Evolutionary conservation across 2,113 vertebrate genomes (phyloP).

Genomic region (Microtus ochrogaster): DNA sequence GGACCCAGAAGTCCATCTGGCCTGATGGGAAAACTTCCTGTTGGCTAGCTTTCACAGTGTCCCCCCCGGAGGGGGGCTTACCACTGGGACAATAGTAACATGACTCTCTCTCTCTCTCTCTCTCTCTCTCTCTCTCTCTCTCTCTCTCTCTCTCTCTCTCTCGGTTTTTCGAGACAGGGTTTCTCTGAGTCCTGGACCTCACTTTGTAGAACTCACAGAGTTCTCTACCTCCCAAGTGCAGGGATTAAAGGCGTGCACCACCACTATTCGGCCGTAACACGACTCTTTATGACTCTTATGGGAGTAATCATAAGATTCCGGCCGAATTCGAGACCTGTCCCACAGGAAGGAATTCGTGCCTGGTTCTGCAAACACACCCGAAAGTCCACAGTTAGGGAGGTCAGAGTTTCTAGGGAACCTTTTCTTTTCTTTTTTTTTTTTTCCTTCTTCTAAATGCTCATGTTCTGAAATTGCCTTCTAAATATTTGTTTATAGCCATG

Average conservation of each 20-base stretch:
- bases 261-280: too few relatives aligned
- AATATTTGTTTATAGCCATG: background rate
- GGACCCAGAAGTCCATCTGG: background rate
- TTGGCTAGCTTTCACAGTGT: background rate
- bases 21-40: background rate
- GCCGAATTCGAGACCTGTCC: background rate
- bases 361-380: background rate
- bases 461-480: background rate
- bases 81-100: background rate
- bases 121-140: too few relatives aligned
- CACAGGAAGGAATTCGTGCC: background rate
- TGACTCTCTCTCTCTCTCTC: too few relatives aligned
- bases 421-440: background rate
- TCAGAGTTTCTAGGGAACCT: background rate
- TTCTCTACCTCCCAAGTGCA: too few relatives aligned
- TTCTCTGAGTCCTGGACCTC: too few relatives aligned
- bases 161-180: too few relatives aligned
- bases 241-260: too few relatives aligned
- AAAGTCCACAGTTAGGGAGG: background rate
- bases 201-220: too few relatives aligned
- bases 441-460: background rate
- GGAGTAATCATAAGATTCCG: background rate
- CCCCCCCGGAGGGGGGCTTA: accelerated
- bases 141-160: too few relatives aligned
- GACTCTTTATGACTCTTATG: background rate